Evolutionary conservation across 2,797 vertebrate genomes (phyloP), one percentile per base, ranked within the genome.

Genomic region (Gambusia yucatana): DNA sequence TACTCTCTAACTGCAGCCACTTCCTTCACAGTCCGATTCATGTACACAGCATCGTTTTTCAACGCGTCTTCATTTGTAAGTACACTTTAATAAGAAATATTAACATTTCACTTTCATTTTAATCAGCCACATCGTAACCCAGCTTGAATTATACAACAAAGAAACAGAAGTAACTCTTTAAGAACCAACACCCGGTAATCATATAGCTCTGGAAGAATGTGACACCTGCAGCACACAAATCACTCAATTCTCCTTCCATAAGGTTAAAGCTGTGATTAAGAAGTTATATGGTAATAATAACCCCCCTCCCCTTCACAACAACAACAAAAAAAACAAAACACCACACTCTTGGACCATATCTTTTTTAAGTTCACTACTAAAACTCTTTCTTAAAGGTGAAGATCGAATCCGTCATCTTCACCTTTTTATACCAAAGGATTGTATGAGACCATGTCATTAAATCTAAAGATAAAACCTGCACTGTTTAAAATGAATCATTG

Each of bases 71-170:
- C 71, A 77, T 89, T 85, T 86, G 83, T 95, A 96, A 96, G 95
- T 96, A 96, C 95, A 96, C 96, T 96, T 96, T 81, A 94, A 94
- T 93, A 90, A 88, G 33, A 76, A 90, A 94, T 94, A 89, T 80
- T 25, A 76, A 63, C 85, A 84, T 87, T 75, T 57, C 63, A 79
- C 83, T 86, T 73, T 82, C 43, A 25, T 28, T 48, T 11, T 5
- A 47, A 88, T 65, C 63, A 87, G 76, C 55, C 80, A 84, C 61
- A 81, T 82, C 86, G 70, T 82, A 73, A 79, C 81, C 87, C 67
- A 72, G 87, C 65, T 71, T 74, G 33, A 75, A 47, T 85, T 81
- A 84, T 70, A 91, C 57, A 78, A 75, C 52, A 79, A 82, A 84
- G 59, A 39, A 59, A 82, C 36, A 76, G 44, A 80, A 73, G 43